These are phyloP conservation scores for Nansenia antarctica DNA, from an alignment of 2,113 vertebrate species.

Conservation along the genomic window DNA sequence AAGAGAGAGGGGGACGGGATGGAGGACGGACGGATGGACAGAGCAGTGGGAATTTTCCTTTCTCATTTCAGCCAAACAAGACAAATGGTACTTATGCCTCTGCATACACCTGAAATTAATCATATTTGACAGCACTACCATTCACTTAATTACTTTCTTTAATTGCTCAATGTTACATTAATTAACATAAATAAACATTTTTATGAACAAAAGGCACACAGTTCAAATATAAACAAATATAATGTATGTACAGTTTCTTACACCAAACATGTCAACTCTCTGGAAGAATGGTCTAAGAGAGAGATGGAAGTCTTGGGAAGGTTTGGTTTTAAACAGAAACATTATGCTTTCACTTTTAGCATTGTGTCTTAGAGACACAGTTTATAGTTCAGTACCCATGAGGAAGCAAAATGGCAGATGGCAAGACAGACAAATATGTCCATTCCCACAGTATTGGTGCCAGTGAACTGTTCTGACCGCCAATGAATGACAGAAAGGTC, in stretches of 20 bases:
- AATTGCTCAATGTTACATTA: slow-evolving; percentile 83
- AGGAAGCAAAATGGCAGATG: slow-evolving; percentile 34
- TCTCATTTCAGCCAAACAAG: neutral
- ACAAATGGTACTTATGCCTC: neutral
- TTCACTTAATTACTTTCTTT: slow-evolving; percentile 68
- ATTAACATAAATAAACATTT: slow-evolving; percentile 92
- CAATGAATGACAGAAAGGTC: slow-evolving; percentile 15
- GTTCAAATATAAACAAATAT: slow-evolving; percentile 86
- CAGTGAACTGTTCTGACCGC: slow-evolving; percentile 41
- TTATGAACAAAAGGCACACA: slow-evolving; percentile 91
- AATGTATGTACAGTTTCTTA: slow-evolving; percentile 84
- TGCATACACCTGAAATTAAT: slow-evolving; percentile 27
- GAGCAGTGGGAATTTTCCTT: neutral
- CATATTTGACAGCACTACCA: slow-evolving; percentile 5
- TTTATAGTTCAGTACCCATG: slow-evolving; percentile 29
- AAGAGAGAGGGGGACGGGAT: neutral
- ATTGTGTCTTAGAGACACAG: slow-evolving; percentile 34
- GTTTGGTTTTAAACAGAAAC: slow-evolving; percentile 29
- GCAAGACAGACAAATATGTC: slow-evolving; percentile 37
- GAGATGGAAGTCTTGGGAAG: slow-evolving; percentile 50
- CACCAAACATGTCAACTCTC: slow-evolving; percentile 70
- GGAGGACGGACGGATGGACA: slow-evolving; percentile 7
- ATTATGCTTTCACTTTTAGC: slow-evolving; percentile 22
- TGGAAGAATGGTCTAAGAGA: slow-evolving; percentile 6
- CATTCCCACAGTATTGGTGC: slow-evolving; percentile 43